Percentiles rank a stretch among this genome's conserved stretches.
Evolutionary conservation across 2,113 vertebrate genomes (phyloP).

Genomic region (Paraplagusia blochii): DNA sequence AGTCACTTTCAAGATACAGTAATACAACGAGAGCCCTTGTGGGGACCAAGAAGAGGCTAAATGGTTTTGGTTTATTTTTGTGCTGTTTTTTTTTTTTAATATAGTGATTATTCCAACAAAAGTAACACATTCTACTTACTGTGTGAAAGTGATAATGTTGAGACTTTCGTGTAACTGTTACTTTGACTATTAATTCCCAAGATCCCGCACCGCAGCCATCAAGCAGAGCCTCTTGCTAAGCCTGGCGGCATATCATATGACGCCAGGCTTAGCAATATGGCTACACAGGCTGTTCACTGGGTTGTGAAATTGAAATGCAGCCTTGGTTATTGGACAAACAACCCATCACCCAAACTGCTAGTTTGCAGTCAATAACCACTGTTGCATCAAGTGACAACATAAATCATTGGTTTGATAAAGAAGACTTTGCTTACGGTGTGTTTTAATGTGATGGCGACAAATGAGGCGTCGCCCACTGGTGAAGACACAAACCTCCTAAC

Average conservation of each 20-base stretch:
- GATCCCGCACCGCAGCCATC: slow-evolving; percentile 14
- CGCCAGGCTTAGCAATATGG: slow-evolving; percentile 20
- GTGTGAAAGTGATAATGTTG: slow-evolving; percentile 36
- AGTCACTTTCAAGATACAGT: slow-evolving; percentile 71
- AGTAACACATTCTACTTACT: slow-evolving; percentile 17
- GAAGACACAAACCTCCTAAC: no score
- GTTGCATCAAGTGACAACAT: slow-evolving; percentile 60
- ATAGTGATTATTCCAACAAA: slow-evolving; percentile 9
- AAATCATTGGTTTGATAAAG: slow-evolving; percentile 58
- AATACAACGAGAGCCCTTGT: slow-evolving; percentile 50
- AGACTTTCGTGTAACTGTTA: slow-evolving; percentile 35
- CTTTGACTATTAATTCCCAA: slow-evolving; percentile 23
- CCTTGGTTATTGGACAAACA: slow-evolving; percentile 78
- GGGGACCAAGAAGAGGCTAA: slow-evolving; percentile 37
- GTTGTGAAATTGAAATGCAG: slow-evolving; percentile 79
- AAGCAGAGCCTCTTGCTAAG: slow-evolving; percentile 39
- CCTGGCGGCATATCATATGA: slow-evolving; percentile 64
- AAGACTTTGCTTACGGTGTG: slow-evolving; percentile 13
- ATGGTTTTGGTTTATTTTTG: slow-evolving; percentile 18
- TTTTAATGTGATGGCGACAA: background rate
- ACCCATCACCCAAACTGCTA: slow-evolving; percentile 57
- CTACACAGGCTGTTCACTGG: slow-evolving; percentile 68
- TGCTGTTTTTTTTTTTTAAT: background rate
- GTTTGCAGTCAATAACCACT: slow-evolving; percentile 67
- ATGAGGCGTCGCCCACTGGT: no score